phyloP scores from a whole-genome alignment of 2,797 vertebrate species.

The Falco cherrug region DNA sequence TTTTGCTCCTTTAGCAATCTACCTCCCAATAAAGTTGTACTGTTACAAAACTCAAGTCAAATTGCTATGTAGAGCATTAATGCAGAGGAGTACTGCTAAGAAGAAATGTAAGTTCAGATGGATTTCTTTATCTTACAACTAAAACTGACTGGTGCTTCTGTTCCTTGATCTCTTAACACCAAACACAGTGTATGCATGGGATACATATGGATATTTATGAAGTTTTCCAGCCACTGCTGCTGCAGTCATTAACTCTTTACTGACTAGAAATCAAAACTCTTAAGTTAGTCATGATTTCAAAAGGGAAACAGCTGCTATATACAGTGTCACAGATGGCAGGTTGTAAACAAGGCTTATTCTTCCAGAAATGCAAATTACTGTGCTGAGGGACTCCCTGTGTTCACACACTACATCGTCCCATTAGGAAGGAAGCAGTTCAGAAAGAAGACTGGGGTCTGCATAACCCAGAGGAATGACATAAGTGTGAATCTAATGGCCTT shows the following conservation, averaged over 20 bases:
- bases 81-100: not conserved
- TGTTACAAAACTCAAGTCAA: not conserved
- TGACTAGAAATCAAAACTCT: slow-evolving; percentile 8
- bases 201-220: not conserved
- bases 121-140: not conserved
- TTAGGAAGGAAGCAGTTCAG: slow-evolving; percentile 5
- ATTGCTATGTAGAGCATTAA: not conserved
- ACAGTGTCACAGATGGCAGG: not conserved
- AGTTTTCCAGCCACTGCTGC: not conserved
- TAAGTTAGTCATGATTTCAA: slow-evolving; percentile 20
- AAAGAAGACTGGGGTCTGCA: not conserved
- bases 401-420: not conserved
- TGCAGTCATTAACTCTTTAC: slow-evolving; percentile 28
- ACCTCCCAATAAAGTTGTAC: not conserved
- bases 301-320: slow-evolving; percentile 53
- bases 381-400: not conserved
- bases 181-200: not conserved
- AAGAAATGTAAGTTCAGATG: not conserved
- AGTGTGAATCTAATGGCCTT: not conserved
- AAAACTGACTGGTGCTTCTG: not conserved
- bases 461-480: not conserved
- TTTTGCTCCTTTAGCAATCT: not conserved
- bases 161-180: not conserved
- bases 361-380: slow-evolving; percentile 19
- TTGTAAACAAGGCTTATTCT: slow-evolving; percentile 22